Conservation (phyloP, 2,113 vertebrate genomes). For the Cranoglanis bouderius region DNA sequence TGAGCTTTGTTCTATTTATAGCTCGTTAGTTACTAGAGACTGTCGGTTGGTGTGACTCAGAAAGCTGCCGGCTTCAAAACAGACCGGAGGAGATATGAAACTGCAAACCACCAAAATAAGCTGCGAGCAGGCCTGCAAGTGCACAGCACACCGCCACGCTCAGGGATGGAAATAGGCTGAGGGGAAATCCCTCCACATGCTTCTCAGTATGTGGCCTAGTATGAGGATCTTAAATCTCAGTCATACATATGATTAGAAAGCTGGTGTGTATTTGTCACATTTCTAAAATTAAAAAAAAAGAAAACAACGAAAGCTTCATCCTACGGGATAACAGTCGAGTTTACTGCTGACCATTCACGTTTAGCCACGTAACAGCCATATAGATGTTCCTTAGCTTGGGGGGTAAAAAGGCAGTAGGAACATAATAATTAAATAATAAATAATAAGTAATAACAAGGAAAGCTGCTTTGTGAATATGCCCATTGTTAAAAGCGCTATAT, state of each 20-base stretch:
- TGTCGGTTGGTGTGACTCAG: not conserved
- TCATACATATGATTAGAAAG: not conserved
- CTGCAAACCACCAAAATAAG: conserved; percentile 40
- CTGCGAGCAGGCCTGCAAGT: conserved; percentile 51
- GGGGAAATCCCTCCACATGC: conserved; percentile 70
- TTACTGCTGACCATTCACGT: not conserved
- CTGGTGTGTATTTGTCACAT: not conserved
- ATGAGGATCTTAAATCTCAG: not conserved
- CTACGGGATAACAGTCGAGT: not conserved
- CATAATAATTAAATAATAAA: not conserved
- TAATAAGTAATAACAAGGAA: not conserved
- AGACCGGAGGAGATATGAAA: conserved; percentile 25
- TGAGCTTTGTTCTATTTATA: conserved; percentile 30
- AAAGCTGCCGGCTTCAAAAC: conserved; percentile 8
- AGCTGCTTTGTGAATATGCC: not conserved
- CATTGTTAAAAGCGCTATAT: not conserved
- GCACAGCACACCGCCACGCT: conserved; percentile 52
- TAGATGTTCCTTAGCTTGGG: not conserved
- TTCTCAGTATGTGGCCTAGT: conserved; percentile 54
- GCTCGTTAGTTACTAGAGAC: not conserved
- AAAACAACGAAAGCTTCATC: not conserved
- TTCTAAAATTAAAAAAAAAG: not conserved
- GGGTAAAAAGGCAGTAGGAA: not conserved
- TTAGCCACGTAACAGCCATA: not conserved
- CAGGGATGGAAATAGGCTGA: conserved; percentile 67